Evolutionary conservation across 2,797 vertebrate genomes (phyloP), one percentile per base, ranked within the genome.

Genomic region (Gallinago nigripennis): DNA sequence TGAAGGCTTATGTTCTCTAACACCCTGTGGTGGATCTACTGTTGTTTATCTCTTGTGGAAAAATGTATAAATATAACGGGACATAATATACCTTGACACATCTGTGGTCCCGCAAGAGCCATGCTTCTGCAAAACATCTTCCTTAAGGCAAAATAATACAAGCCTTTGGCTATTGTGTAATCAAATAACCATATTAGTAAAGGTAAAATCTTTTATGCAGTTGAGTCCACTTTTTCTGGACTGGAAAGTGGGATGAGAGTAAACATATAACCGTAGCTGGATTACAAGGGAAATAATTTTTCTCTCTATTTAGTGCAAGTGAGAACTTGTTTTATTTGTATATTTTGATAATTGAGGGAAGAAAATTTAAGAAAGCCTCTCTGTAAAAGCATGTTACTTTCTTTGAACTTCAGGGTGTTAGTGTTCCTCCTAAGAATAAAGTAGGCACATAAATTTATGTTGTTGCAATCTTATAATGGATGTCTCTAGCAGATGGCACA

Each of bases 401-500:
- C 48, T 88, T 93, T 91, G 88, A 86, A 90, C 46, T 75, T 88
- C 58, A 91, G 90, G 64, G 35, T 86, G 35, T 82, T 75, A 27
- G 2, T 88, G 41, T 79, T 69, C 70, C 78, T 95, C 45, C 75
- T 41, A 90, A 80, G 75, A 94, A 88, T 54, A 85, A 90, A 88
- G 24, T 25, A 86, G 41, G 50, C n/a, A 25, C 63, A 79, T 58
- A 92, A 71, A 82, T 87, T 82, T 82, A 35, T 77, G 85, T 63
- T 41, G 63, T 68, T 76, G 69, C 66, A 82, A 91, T 83, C 69
- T 95, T 91, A 82, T 90, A 94, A 90, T 0, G 50, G 64, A 65
- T 90, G 33, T 88, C 60, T 96, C 81, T 90, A 68, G 68, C 89
- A 94, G 92, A 94, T 96, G 92, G 78, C 66, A 84, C 30, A 90